Conservation (phyloP, 2,797 vertebrate species). For the Crocidura indochinensis region DNA sequence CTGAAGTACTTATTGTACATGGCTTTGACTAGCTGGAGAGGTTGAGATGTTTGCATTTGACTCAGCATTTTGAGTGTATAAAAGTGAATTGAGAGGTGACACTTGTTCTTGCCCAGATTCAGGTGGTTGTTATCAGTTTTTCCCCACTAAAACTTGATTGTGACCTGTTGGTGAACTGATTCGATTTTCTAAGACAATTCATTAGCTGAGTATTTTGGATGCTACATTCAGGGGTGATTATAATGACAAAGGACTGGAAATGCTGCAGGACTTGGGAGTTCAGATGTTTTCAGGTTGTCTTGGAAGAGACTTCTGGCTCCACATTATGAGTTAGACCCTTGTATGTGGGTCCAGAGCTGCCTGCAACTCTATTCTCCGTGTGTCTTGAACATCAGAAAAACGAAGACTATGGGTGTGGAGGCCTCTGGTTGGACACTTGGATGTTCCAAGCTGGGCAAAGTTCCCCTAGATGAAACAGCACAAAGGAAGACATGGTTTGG, state of each 20-base stretch:
- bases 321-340: conserved; percentile 46
- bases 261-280: not conserved
- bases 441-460: too few species aligned
- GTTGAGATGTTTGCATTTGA: conserved; percentile 34
- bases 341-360: conserved; percentile 64
- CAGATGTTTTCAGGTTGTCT: conserved; percentile 52
- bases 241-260: conserved; percentile 42
- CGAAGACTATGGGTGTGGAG: too few species aligned
- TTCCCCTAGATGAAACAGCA: too few species aligned
- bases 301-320: conserved; percentile 61
- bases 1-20: not conserved
- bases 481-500: too few species aligned
- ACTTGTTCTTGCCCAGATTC: conserved; percentile 9
- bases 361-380: conserved; percentile 64
- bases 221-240: conserved; percentile 51
- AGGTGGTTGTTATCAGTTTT: not conserved
- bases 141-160: conserved; percentile 46
- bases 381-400: conserved; percentile 26
- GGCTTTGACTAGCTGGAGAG: conserved; percentile 30
- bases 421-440: too few species aligned
- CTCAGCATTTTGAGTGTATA: conserved; percentile 16
- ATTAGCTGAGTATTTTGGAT: conserved; percentile 36
- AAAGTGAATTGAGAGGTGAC: conserved; percentile 23
- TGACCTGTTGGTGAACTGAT: conserved; percentile 9
- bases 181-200: conserved; percentile 35